Base-by-base conservation (phyloP, 1,140 invertebrate genomes). In the Gonatopus flavifemur region DNA sequence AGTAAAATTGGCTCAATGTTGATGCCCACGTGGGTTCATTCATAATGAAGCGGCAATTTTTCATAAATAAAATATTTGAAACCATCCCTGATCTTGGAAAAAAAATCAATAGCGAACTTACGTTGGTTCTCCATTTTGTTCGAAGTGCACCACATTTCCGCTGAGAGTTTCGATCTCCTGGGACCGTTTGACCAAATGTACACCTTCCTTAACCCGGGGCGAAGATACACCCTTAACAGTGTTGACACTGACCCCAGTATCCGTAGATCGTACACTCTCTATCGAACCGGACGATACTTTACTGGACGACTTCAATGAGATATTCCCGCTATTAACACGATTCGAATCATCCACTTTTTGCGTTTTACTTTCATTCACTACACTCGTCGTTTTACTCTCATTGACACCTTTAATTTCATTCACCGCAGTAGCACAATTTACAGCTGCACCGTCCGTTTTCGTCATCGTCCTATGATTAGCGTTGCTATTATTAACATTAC, bases 91-190 rank as follows among this genome's bases (percentile, higher is more conserved):
- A n/a, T n/a, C n/a, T n/a, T n/a, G n/a, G 22, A 45, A 21, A 15
- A 24, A 31, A 47, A 35, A 41, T 28, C 6, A 7, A 12, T 7
- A 28, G 6, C 6, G 38, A 49, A 76, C 74, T 77, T 49, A 77
- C 72, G 64, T 57, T 5, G 69, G 57, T 43, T 75, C 72, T 3
- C 72, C 72, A 33, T 76, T 76, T n/a, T 63, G 66, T 10, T 77
- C 74, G 35, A 67, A 47, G 32, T 72, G 56, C 30, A 68, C 60
- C 9, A 77, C 59, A 50, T 77, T 77, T 2, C 73, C 74, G 40
- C 76, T 77, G 13, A 78, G 57, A 5, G 75, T 78, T 42, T 77
- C 74, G 38, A 77, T 78, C 28, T 76, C 73, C 13, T 76, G 64
- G 0, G 67, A 18, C 3, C 64, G 62, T 35, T 78, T 76, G 31